Conservation (phyloP, 2,797 vertebrate genomes). For the Aphelocoma californica region DNA sequence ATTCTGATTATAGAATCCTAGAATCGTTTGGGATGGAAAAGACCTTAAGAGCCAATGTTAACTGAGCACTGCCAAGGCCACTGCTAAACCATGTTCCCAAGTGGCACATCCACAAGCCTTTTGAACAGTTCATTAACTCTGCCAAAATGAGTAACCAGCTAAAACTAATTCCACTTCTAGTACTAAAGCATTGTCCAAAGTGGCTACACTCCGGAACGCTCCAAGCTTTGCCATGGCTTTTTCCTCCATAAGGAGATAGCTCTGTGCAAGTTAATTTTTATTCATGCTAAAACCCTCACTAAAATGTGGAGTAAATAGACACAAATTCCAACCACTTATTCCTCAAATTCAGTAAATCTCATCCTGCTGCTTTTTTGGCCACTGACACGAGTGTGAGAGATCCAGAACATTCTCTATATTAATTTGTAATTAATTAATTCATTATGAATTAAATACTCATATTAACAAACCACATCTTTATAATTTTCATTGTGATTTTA, state of each 20-base stretch:
- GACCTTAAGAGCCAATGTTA: not conserved
- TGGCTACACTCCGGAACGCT: fast-evolving
- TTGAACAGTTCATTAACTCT: not conserved
- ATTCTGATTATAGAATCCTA: not conserved
- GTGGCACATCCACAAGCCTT: not conserved
- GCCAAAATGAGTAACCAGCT: not conserved
- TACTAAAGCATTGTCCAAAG: not conserved
- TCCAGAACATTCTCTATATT: not conserved
- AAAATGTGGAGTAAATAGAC: not conserved
- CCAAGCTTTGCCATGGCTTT: not conserved
- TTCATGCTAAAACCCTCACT: not conserved
- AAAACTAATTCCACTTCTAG: not conserved
- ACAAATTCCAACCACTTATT: not conserved
- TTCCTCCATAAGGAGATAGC: not conserved
- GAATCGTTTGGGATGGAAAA: not conserved
- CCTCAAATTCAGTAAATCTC: not conserved
- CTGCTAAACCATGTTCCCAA: not conserved
- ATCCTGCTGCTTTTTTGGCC: not conserved
- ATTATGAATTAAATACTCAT: not conserved
- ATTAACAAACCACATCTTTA: not conserved
- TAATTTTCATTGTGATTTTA: too few species aligned
- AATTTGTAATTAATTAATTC: not conserved
- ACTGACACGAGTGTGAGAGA: not conserved
- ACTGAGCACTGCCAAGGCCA: not conserved
- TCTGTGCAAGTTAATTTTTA: not conserved